Base-by-base conservation (phyloP, 2,888 invertebrate species). In the Drosophila rubida region DNA sequence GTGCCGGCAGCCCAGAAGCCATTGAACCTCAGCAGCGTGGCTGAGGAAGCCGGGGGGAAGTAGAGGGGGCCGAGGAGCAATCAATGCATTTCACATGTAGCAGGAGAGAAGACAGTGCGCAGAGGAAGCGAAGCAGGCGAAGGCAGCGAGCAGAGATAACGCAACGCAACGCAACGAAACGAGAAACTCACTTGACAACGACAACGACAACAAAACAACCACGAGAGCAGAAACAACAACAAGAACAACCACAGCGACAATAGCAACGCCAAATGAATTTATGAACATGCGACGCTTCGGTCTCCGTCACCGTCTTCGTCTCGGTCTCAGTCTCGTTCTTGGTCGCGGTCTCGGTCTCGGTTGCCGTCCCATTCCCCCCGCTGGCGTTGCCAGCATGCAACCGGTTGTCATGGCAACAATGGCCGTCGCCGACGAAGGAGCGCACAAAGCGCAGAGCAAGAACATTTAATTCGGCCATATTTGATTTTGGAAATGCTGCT, bases 391-490 rank as follows among this genome's bases (percentile, higher is more conserved):
- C 44, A 39, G 30, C 62, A 63, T 70, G 75, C 75, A 75, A 58
- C 57, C 73, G 71, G 87, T 87, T 81, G 79, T 53, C 85, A 88
- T 89, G 74, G 78, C 73, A 87, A 88, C 87, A 81, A 86, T 82
- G 85, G 84, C 80, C 77, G 85, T 32, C 71, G 54, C 60, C 80
- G 82, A 62, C 80, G 82, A 84, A 84, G 76, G 82, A 84, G 80
- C 71, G 73, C 45, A 69, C 75, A 80, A 82, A 82, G 78, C 53
- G 70, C 65, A 75, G 54, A 79, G 58, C 57, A 62, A 79, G 69
- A 74, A 73, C 72, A 85, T 81, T 81, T 78, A 77, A 80, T 86
- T 86, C 90, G 88, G 90, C 90, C 90, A 90, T 90, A 80, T 90
- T 90, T 90, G 88, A 89, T 86, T 90, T 87, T 80, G 78, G 75